Percentiles rank a stretch among this genome's conserved stretches.
phyloP scores from a whole-genome alignment of 2,888 invertebrate genomes.

The Xanthorhoe designata region DNA sequence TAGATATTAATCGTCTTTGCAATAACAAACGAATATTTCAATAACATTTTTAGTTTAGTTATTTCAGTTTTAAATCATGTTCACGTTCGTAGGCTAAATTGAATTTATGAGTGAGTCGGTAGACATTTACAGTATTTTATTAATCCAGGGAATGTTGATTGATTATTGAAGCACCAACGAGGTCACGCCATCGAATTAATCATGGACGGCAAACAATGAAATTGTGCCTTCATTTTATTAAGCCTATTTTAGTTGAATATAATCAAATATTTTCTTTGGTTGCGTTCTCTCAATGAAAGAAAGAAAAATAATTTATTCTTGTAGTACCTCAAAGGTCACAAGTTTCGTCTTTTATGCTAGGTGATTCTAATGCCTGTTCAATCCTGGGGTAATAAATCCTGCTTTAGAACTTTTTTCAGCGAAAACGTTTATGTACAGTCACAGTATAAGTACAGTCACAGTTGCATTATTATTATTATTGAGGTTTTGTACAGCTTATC shows the following conservation, averaged over 20 bases:
- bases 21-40: slow-evolving; percentile 30
- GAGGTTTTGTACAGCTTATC: too few relatives aligned
- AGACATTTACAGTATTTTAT: not conserved
- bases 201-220: not conserved
- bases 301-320: too few relatives aligned
- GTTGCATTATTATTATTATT: too few relatives aligned
- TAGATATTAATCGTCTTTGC: too few relatives aligned
- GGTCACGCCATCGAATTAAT: not conserved
- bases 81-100: not conserved
- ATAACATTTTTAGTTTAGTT: slow-evolving; percentile 3
- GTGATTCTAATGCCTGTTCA: too few relatives aligned
- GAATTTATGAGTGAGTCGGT: not conserved
- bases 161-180: not conserved
- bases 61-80: slow-evolving; percentile 10
- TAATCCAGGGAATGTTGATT: not conserved
- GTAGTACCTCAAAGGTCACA: too few relatives aligned
- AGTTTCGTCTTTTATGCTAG: too few relatives aligned
- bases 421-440: too few relatives aligned
- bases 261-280: not conserved
- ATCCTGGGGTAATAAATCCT: too few relatives aligned
- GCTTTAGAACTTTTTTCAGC: too few relatives aligned
- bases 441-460: too few relatives aligned
- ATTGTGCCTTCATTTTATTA: not conserved
- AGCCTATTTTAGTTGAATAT: not conserved
- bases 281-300: too few relatives aligned